Evolutionary conservation across 2,888 invertebrate species (phyloP), one percentile per base, ranked within the genome.

Genomic region (Chydorus sphaericus): DNA sequence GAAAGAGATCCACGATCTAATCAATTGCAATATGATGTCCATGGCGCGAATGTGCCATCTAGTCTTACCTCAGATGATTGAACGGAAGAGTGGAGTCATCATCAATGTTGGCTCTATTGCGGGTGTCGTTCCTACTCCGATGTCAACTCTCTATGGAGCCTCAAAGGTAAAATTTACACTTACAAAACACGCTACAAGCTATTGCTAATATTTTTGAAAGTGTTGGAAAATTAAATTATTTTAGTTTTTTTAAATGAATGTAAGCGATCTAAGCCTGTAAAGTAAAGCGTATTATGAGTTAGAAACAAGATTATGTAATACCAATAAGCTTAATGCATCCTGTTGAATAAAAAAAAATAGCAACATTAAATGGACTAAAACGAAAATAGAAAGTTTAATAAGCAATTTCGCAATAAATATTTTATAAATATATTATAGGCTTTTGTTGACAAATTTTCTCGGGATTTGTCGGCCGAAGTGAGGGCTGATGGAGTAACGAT

Each of bases 101-200:
- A 81, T 97, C 61, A 96, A 96, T 70, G 72, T 96, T 20, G 84
- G 92, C 0, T 96, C 94, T 0, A 80, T 82, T 0, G 78, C 90
- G 0, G 86, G 84, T 0, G 73, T 79, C 7, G 80, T 85, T 59
- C 89, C 92, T 0, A 81, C 83, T 62, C 91, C 93, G 0, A 69
- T 92, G 61, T 73, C 93, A 28, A 77, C 84, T 10, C 81, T 91
- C 0, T 96, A 96, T 65, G 82, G 87, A 28, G 89, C 90, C n/a
- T 80, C 88, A 48, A 96, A 94, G 79, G 85, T 84, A 66, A 23
- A 44, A 44, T 14, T 38, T 8, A 36, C 8, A 8, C n/a, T n/a
- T n/a, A n/a, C n/a, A n/a, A n/a, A n/a, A n/a, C n/a, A n/a, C n/a
- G n/a, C n/a, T n/a, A n/a, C n/a, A n/a, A n/a, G n/a, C n/a, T n/a